Evolutionary conservation across 2,797 vertebrate genomes (phyloP), one percentile per base, ranked within the genome.

Genomic region (Pterois miles): DNA sequence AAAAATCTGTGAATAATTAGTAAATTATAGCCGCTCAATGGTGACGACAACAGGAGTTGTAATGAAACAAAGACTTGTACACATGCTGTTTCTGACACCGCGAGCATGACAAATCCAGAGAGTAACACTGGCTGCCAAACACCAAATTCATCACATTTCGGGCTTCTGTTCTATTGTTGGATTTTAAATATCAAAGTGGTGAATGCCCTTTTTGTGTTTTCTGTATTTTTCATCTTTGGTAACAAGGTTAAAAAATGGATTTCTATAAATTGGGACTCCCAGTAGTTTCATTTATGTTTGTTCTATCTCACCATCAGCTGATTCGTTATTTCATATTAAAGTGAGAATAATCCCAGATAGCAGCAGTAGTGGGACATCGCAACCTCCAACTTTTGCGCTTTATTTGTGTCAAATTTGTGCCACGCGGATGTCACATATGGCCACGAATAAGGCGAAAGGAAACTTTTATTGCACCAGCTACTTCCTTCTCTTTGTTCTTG

Each of bases 401-500:
- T 75, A 65, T 91, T 89, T 92, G 62, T 72, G 76, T 50, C 57
- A 66, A 84, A 84, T 88, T 16, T 89, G 82, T 23, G 86, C 77
- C 36, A 31, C 64, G 84, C 81, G 90, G 88, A 91, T 91, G 91
- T 93, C 93, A 92, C 93, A 93, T 88, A 91, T 92, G 93, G 92
- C 71, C 91, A 79, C 80, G 83, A 90, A 93, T 86, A 90, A 83
- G 88, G 85, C 74, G 84, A 89, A 86, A 83, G 89, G 88, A 84
- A 89, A 89, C 87, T 92, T 94, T 94, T 94, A 94, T 94, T 91
- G 90, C 94, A 87, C 84, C 88, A 58, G 88, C 84, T 65, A 94
- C 92, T 94, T 94, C 93, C 94, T 91, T 56, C 89, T 91, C 94
- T 94, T 94, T 94, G 93, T 94, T 94, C 88, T 82, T 82, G 88